These are phyloP conservation scores for Oryzias curvinotus DNA, from an alignment of 2,113 vertebrate genomes.

Conservation along the genomic window DNA sequence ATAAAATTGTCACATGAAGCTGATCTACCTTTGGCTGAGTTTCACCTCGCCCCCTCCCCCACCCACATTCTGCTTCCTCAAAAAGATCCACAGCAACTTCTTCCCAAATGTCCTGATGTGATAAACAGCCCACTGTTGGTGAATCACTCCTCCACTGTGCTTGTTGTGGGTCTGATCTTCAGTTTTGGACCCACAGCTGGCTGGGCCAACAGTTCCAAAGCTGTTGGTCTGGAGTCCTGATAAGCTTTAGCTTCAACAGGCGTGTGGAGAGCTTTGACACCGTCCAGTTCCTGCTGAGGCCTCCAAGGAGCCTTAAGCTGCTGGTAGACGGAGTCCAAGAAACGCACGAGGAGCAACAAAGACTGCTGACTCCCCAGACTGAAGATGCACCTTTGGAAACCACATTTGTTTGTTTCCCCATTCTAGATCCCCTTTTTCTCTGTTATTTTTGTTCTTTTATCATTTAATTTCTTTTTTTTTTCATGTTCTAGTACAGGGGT, in stretches of 20 bases:
- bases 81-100: too few species aligned
- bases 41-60: neutral
- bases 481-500: too few species aligned
- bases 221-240: slow-evolving; percentile 26
- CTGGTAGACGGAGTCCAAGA: neutral
- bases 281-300: neutral
- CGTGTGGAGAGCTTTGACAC: slow-evolving; percentile 2
- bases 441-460: too few species aligned
- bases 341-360: too few species aligned
- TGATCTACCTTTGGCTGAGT: neutral
- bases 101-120: neutral
- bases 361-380: neutral
- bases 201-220: slow-evolving; percentile 8
- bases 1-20: slow-evolving; percentile 27
- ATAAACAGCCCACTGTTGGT: slow-evolving; percentile 11
- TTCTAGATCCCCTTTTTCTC: too few species aligned
- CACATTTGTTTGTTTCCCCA: neutral
- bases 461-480: too few species aligned
- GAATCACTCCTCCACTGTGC: slow-evolving; percentile 24
- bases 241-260: slow-evolving; percentile 4
- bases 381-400: neutral
- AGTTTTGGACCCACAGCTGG: slow-evolving; percentile 27
- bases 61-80: neutral
- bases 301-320: neutral
- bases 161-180: slow-evolving; percentile 31